phyloP scores from a whole-genome alignment of 1,140 invertebrate species.

The Tetranychus cinnabarinus region DNA sequence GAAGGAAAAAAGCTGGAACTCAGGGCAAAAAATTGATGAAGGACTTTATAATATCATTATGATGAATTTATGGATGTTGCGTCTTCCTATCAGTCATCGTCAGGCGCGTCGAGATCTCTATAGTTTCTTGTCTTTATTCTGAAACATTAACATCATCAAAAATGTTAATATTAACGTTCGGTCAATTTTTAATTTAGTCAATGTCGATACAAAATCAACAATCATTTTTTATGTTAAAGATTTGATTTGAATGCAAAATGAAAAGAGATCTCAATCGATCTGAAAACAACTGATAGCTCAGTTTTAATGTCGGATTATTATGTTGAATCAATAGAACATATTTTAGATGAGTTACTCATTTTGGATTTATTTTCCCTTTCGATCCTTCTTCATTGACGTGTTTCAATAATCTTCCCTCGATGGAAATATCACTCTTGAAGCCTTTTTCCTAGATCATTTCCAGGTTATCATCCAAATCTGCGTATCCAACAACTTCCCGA shows the following conservation, averaged over 20 bases:
- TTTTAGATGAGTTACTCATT: not conserved
- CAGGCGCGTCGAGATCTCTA: slow-evolving; percentile 63
- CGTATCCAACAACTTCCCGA: slow-evolving; percentile 48
- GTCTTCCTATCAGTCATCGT: slow-evolving; percentile 1
- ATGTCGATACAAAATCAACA: slow-evolving; percentile 2
- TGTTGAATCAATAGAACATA: no score
- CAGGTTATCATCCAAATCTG: slow-evolving; percentile 52
- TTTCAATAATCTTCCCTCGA: not conserved
- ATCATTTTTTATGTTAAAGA: not conserved
- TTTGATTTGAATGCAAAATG: not conserved
- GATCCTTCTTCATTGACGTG: not conserved
- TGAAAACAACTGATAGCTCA: not conserved
- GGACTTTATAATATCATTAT: no score
- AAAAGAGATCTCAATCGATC: not conserved
- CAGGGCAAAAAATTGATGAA: no score
- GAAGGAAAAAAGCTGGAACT: no score
- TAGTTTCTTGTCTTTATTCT: slow-evolving; percentile 67
- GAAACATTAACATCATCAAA: slow-evolving; percentile 26
- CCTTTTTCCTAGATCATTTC: slow-evolving; percentile 33
- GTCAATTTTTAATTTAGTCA: not conserved
- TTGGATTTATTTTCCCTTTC: not conserved
- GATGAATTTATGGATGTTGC: no score
- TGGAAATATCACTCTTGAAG: not conserved
- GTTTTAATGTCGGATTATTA: not conserved
- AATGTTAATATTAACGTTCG: slow-evolving; percentile 22